These are phyloP conservation scores for Lepilemur ruficaudatus DNA, from an alignment of 2,797 vertebrate genomes.

Conservation along the genomic window DNA sequence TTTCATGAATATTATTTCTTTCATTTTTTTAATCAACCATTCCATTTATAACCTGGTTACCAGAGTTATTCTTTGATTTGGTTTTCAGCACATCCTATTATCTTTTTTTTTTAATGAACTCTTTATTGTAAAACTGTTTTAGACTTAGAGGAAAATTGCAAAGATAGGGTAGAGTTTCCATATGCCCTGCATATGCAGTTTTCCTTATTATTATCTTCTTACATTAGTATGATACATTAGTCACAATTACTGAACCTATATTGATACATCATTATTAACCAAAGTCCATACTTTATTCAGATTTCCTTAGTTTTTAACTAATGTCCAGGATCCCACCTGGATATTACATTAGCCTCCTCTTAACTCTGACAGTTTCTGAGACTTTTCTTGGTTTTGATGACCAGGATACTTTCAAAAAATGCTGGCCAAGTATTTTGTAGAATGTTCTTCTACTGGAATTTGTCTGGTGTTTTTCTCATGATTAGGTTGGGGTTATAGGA, in stretches of 20 bases:
- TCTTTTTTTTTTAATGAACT: neutral
- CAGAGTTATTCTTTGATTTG: neutral
- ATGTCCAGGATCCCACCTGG: neutral
- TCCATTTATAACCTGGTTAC: neutral
- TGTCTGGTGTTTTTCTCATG: neutral
- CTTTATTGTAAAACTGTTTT: neutral
- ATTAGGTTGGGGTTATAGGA: neutral
- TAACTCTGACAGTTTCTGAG: neutral
- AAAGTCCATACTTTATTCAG: neutral
- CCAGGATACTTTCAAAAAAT: neutral
- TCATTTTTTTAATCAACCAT: neutral
- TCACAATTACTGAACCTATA: neutral
- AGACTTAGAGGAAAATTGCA: neutral
- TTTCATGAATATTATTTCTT: neutral
- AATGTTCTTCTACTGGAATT: neutral
- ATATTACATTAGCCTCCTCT: neutral
- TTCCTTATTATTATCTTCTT: neutral
- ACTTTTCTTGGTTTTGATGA: neutral
- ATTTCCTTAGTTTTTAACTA: neutral
- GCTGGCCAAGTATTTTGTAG: neutral
- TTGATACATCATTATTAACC: neutral
- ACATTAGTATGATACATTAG: neutral
- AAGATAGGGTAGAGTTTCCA: neutral
- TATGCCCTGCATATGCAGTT: neutral
- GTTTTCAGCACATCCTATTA: neutral